Percentiles rank a stretch among this genome's conserved stretches.
Evolutionary conservation across 2,888 invertebrate species (phyloP).

Genomic region (Parnassius orleans): DNA sequence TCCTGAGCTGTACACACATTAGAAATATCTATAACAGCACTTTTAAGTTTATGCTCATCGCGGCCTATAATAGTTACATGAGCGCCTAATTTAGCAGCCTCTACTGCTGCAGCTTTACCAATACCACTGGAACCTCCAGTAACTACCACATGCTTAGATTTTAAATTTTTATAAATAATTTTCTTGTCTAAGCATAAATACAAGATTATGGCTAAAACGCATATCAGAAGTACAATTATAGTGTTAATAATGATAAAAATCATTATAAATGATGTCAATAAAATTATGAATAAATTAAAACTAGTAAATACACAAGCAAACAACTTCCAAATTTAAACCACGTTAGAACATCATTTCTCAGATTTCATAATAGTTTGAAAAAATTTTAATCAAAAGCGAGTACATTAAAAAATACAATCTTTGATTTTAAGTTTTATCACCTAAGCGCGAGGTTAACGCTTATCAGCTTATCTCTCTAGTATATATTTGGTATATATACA

Average conservation of each 20-base stretch:
- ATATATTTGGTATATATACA: no score
- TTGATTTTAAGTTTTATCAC: no score
- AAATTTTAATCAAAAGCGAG: no score
- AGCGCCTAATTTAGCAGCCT: conserved; percentile 90
- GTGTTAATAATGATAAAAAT: conserved; percentile 28
- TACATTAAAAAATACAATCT: no score
- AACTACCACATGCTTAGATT: conserved; percentile 84
- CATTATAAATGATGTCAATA: conserved; percentile 10
- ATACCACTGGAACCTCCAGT: conserved; percentile 99
- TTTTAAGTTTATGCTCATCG: conserved; percentile 84
- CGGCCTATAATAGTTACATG: conserved; percentile 95
- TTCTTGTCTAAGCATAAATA: conserved; percentile 51
- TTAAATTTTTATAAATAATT: conserved; percentile 54
- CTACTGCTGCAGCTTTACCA: conserved; percentile 90
- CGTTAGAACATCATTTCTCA: no score
- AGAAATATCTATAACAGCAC: conserved; percentile 80
- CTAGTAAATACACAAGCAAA: no score
- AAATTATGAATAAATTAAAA: no score
- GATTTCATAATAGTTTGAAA: no score
- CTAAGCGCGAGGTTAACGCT: no score
- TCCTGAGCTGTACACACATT: conserved; percentile 42
- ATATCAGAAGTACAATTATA: conserved; percentile 35
- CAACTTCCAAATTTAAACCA: no score
- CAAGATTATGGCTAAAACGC: conserved; percentile 39
- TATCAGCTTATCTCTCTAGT: no score